Evolutionary conservation across 1,140 invertebrate genomes (phyloP).

Genomic region (Macrobrachium nipponense): DNA sequence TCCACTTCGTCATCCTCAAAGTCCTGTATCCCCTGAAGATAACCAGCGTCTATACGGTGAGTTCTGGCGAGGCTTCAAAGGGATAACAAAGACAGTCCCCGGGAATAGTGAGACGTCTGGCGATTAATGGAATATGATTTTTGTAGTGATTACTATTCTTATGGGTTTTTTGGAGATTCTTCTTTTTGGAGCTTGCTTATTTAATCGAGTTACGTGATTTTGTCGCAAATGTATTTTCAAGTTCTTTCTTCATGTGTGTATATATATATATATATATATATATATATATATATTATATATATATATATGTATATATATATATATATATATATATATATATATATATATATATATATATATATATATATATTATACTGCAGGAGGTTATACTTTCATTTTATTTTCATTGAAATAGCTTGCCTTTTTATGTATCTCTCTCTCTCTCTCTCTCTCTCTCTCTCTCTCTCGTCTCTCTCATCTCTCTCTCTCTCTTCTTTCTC

Average conservation of each 20-base stretch:
- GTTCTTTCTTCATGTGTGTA: no score
- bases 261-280: no score
- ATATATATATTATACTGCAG: background rate
- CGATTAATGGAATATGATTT: no score
- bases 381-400: background rate
- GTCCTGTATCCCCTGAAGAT: conserved; percentile 46
- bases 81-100: no score
- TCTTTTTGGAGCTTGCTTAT: no score
- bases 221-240: no score
- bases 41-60: conserved; percentile 44
- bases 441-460: background rate
- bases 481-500: background rate
- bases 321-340: background rate
- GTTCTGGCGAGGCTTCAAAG: background rate
- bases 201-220: no score
- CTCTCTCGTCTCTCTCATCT: background rate
- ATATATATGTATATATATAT: background rate
- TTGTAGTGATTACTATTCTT: no score
- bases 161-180: no score
- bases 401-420: background rate
- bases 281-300: background rate
- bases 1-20: conserved; percentile 31
- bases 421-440: background rate
- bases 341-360: background rate
- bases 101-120: no score